Evolutionary conservation across 2,888 invertebrate species (phyloP).

Genomic region (Hirtodrosophila trivittata): DNA sequence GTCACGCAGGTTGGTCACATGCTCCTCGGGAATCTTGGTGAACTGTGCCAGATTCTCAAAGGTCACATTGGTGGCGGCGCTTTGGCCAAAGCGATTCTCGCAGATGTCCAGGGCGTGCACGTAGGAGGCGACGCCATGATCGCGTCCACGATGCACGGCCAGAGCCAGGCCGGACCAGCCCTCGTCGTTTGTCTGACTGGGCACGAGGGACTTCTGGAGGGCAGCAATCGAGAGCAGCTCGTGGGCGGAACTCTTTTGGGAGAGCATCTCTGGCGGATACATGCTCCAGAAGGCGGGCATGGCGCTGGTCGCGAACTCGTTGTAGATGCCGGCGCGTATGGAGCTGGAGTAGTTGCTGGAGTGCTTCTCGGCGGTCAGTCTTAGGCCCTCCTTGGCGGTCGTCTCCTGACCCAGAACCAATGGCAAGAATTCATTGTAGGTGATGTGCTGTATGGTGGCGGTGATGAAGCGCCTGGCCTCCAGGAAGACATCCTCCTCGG

Average conservation of each 20-base stretch:
- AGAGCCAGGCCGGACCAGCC: slow-evolving; percentile 85
- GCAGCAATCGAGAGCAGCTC: slow-evolving; percentile 88
- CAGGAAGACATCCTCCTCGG: slow-evolving; percentile 89
- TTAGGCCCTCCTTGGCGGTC: slow-evolving; percentile 84
- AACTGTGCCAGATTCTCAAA: slow-evolving; percentile 74
- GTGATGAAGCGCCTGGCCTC: slow-evolving; percentile 90
- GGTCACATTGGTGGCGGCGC: slow-evolving; percentile 71
- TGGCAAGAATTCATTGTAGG: slow-evolving; percentile 92
- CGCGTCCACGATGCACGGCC: slow-evolving; percentile 88
- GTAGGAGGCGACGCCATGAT: slow-evolving; percentile 92
- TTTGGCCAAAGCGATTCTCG: slow-evolving; percentile 69
- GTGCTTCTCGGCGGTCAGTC: slow-evolving; percentile 89
- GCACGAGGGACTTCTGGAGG: slow-evolving; percentile 82
- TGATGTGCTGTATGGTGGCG: slow-evolving; percentile 93
- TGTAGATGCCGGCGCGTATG: slow-evolving; percentile 90
- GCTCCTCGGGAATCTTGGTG: slow-evolving; percentile 84
- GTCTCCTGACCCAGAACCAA: slow-evolving; percentile 87
- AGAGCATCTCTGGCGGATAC: slow-evolving; percentile 89
- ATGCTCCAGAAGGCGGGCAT: slow-evolving; percentile 90
- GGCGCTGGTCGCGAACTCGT: slow-evolving; percentile 90
- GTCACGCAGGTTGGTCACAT: slow-evolving; percentile 87
- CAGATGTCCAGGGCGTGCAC: slow-evolving; percentile 88
- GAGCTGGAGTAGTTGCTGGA: slow-evolving; percentile 92
- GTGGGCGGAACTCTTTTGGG: slow-evolving; percentile 86
- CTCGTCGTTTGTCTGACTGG: slow-evolving; percentile 84